phyloP scores from a whole-genome alignment of 2,797 vertebrate genomes.

The Semotilus atromaculatus region DNA sequence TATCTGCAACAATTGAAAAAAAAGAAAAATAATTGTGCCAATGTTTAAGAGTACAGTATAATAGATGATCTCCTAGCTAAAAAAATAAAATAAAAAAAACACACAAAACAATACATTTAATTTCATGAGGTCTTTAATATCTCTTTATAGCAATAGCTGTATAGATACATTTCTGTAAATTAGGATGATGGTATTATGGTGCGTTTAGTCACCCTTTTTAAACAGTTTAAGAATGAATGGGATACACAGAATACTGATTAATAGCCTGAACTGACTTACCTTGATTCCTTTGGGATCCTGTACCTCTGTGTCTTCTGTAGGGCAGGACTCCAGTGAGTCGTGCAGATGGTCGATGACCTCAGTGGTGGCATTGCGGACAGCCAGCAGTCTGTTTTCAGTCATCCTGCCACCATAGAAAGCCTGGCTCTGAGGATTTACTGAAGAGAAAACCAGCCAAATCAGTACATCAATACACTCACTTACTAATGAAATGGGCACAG shows the following conservation, averaged over 20 bases:
- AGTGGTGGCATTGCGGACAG: conserved; percentile 79
- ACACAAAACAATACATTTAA: no score
- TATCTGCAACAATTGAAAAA: background rate
- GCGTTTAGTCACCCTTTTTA: background rate
- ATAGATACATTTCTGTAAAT: no score
- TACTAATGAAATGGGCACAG: background rate
- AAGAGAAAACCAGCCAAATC: conserved; percentile 15
- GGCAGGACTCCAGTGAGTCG: conserved; percentile 87
- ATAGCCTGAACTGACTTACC: conserved; percentile 67
- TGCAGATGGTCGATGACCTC: conserved; percentile 90
- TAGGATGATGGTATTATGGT: background rate
- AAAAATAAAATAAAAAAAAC: no score
- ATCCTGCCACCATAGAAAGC: conserved; percentile 80
- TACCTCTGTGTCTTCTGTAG: conserved; percentile 71
- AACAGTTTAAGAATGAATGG: background rate
- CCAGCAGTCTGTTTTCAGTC: conserved; percentile 75
- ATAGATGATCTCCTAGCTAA: background rate
- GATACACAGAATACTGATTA: background rate
- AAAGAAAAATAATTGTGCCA: background rate
- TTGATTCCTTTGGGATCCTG: conserved; percentile 87
- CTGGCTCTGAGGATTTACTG: conserved; percentile 67
- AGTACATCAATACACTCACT: background rate
- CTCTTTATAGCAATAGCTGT: no score
- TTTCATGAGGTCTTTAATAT: no score
- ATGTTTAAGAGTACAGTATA: background rate